Evolutionary conservation across 2,113 vertebrate species (phyloP), one percentile per base, ranked within the genome.

Genomic region (Protobothrops flavoviridis): DNA sequence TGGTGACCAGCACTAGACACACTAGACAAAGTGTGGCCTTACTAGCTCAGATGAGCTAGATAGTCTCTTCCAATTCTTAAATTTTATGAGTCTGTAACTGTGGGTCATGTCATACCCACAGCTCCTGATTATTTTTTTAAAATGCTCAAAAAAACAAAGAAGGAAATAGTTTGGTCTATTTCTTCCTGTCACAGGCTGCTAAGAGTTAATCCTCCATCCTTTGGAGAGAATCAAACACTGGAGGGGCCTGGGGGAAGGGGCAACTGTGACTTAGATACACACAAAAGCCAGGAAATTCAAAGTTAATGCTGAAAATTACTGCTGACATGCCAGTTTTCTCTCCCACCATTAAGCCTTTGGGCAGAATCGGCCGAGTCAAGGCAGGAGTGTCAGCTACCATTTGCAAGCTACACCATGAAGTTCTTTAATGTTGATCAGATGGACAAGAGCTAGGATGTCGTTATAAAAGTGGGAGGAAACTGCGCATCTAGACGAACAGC

Each of bases 231-330:
- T 81, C 74, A 81, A 33, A 81, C 74, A 43, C 20, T 81, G 33
- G 88, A 50, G 33, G 56, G 88, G 45, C 8, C 56, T 69, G 91
- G 93, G 10, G 81, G 81, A n/a, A 53, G 53, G 15, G 53, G 9
- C 23, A 53, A 94, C 94, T 81, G 94, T 91, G 95, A 93, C 94
- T 96, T 57, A 48, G 45, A 96, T 52, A 53, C 26, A 94, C 90
- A 96, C 96, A 97, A 97, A 97, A 96, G 96, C 95, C 95, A 96
- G 95, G 95, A 97, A 97, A 97, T 96, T 95, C 96, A 95, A 95
- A 95, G 96, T 94, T 90, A 94, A 93, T 92, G 94, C 95, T 97
- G 96, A 96, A 97, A 97, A 96, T 96, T 93, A 90, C 94, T 95
- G 96, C 96, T 97, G 97, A 97, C 97, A 96, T 94, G 92, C 95